Base-by-base conservation (phyloP, 2,888 invertebrate species). In the Camponotus fellah region DNA sequence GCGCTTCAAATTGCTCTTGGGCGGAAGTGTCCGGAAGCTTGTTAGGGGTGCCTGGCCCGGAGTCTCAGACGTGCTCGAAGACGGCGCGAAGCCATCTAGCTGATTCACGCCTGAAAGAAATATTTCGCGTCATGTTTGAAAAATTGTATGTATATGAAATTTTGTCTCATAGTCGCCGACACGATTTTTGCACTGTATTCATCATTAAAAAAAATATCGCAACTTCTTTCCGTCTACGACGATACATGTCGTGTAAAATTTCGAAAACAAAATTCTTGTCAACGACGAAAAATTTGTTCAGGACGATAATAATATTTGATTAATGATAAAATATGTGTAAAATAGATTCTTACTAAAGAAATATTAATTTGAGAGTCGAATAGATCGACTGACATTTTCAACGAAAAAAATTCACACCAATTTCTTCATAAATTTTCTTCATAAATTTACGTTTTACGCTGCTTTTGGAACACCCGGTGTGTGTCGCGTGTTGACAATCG, bases 1-100 rank as follows among this genome's bases (percentile, higher is more conserved):
- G 21, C 93, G 92, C 95, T 98, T 98, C 75, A 98, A 95, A 94
- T 96, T 97, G 93, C 97, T 97, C 94, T 96, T 96, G 65, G 95
- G 80, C 14, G 95, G 95, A 60, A 86, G 87, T n/a, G 90, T 90
- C 4, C 46, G 79, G 75, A 92, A 92, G 77, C 88, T 91, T 75
- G 92, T 91, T 85, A 93, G 86, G 75, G 92, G 87, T 74, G 91
- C 68, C 76, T 91, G 92, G 12, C 68, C 53, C n/a, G 91, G 87
- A 26, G 90, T 89, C 5, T 64, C 88, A 2, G 89, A 65, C 71
- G 82, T 84, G 8, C 34, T 87, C 34, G 87, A 85, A 72, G 86
- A 90, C 84, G 92, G 79, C 60, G 84, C 91, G 76, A 91, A 93
- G 37, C 85, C 86, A 60, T 93, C 93, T 84, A 93, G 85, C 80